Percentiles rank a stretch among this genome's conserved stretches.
Evolutionary conservation across 2,797 vertebrate genomes (phyloP).

Genomic region (Cossypha heuglini): DNA sequence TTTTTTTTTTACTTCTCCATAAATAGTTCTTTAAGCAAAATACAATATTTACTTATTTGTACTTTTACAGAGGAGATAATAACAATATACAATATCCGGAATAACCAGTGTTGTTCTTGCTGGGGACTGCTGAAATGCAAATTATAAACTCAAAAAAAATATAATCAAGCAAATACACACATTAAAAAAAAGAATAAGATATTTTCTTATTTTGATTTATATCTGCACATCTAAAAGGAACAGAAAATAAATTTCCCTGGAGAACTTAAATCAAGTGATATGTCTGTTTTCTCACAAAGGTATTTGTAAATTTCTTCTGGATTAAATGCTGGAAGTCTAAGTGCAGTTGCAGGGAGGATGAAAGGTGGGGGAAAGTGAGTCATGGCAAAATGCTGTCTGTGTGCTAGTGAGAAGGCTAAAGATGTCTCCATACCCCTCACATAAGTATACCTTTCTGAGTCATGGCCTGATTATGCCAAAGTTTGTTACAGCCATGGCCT

Average conservation of each 20-base stretch:
- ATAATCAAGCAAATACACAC: neutral
- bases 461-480: constrained; percentile 1
- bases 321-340: neutral
- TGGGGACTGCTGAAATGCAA: neutral
- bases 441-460: neutral
- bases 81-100: neutral
- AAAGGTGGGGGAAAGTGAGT: neutral
- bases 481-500: neutral
- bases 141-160: neutral
- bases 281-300: neutral
- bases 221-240: neutral
- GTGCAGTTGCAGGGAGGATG: neutral
- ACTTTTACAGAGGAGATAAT: neutral
- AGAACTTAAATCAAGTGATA: neutral
- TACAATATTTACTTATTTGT: neutral
- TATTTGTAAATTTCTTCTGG: neutral
- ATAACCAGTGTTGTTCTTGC: neutral
- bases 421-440: neutral
- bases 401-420: neutral
- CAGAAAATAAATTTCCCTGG: neutral
- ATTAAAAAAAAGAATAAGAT: neutral
- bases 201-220: neutral
- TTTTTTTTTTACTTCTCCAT: neutral
- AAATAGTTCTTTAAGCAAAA: neutral
- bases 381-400: neutral